A percentile compares a stretch with the other conserved stretches of the same genome.
Conservation (phyloP, 2,797 vertebrate genomes). For the Cynopterus sphinx region DNA sequence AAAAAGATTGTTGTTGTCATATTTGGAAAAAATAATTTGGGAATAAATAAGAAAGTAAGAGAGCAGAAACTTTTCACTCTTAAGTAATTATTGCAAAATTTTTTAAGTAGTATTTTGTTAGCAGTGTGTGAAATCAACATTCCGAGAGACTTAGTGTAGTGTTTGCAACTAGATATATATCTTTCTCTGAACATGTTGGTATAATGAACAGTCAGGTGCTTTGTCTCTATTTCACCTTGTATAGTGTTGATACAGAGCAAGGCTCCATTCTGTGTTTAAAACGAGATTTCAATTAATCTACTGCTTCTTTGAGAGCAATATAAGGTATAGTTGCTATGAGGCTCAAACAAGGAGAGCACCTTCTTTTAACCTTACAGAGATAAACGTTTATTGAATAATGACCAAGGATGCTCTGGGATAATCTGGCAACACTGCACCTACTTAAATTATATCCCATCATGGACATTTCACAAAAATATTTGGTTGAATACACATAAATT, state of each 20-base stretch:
- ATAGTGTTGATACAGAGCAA: background rate
- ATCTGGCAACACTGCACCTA: background rate
- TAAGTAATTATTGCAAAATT: conserved; percentile 46
- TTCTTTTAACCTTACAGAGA: background rate
- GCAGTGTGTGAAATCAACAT: background rate
- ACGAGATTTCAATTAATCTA: conserved; percentile 49
- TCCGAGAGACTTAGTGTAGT: background rate
- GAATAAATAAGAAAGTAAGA: conserved; percentile 47
- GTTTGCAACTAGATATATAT: background rate
- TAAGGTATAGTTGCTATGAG: background rate
- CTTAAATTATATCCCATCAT: background rate
- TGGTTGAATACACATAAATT: background rate
- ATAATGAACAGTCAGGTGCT: conserved; percentile 13
- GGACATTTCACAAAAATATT: background rate
- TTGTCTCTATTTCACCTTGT: conserved; percentile 3
- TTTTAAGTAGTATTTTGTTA: conserved; percentile 19
- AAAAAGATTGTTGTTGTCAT: conserved; percentile 58
- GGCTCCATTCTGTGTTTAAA: conserved; percentile 38
- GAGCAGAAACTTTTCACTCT: conserved; percentile 26
- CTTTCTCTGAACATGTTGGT: conserved; percentile 4
- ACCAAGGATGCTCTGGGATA: background rate
- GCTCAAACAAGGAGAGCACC: background rate
- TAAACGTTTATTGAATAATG: conserved; percentile 5
- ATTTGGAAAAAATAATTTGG: conserved; percentile 43
- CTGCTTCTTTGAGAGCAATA: conserved; percentile 15